A percentile compares a stretch with the other conserved stretches of the same genome.
phyloP scores from a whole-genome alignment of 2,888 invertebrate species.

The Hypolimnas misippus region DNA sequence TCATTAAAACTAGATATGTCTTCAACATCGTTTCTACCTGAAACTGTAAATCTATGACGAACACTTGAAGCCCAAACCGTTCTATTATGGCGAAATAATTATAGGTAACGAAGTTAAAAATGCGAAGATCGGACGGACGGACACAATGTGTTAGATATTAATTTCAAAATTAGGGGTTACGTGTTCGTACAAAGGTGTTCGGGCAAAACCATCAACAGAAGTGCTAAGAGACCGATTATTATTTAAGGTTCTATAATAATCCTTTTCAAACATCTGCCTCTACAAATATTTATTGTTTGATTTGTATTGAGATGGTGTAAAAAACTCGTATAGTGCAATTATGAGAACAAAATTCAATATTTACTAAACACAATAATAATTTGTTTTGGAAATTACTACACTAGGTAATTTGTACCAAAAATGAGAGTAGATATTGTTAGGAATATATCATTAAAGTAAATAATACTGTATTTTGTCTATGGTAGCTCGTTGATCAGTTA shows the following conservation, averaged over 20 bases:
- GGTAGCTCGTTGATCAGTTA: too few species aligned
- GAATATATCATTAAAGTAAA: too few species aligned
- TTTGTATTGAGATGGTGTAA: slow-evolving; percentile 36
- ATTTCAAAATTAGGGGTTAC: slow-evolving; percentile 79
- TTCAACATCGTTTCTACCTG: too few species aligned
- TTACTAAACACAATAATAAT: neutral
- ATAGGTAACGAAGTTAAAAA: slow-evolving; percentile 63
- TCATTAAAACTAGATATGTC: too few species aligned
- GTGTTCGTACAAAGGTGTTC: slow-evolving; percentile 71
- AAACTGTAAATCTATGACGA: too few species aligned
- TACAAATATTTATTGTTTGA: slow-evolving; percentile 79
- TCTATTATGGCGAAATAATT: slow-evolving; percentile 39
- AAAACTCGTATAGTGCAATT: slow-evolving; percentile 14
- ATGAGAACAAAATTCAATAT: slow-evolving; percentile 15
- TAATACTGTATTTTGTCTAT: too few species aligned
- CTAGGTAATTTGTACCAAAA: too few species aligned
- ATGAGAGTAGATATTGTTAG: too few species aligned
- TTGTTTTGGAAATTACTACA: slow-evolving; percentile 2
- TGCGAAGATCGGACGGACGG: slow-evolving; percentile 73
- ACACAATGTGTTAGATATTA: slow-evolving; percentile 83
- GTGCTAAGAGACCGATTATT: slow-evolving; percentile 80
- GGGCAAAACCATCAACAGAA: slow-evolving; percentile 77
- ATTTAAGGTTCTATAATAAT: slow-evolving; percentile 73
- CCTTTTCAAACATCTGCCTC: slow-evolving; percentile 76
- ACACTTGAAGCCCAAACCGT: slow-evolving; percentile 20